These are phyloP conservation scores for Geopemphigus sp. DNA, from an alignment of 1,140 invertebrate genomes.

Conservation along the genomic window DNA sequence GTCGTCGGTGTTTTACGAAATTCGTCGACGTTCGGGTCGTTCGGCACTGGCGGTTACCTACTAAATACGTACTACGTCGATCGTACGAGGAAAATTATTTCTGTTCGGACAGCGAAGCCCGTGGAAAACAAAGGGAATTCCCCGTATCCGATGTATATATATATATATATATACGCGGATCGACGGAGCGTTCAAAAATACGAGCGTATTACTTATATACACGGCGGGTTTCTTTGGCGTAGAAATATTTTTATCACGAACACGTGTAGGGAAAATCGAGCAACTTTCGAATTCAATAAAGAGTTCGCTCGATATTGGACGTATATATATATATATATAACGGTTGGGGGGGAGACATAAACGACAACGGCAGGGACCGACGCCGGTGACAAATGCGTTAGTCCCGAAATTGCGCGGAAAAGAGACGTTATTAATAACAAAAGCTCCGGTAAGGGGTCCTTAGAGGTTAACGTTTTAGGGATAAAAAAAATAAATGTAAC, in stretches of 20 bases:
- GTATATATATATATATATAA: background rate
- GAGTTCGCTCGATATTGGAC: background rate
- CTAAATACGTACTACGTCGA: too few species aligned
- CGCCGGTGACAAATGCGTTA: background rate
- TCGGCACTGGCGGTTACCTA: too few species aligned
- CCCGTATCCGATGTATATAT: too few species aligned
- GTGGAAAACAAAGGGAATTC: too few species aligned
- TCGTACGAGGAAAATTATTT: too few species aligned
- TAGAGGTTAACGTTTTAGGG: background rate
- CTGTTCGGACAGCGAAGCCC: too few species aligned
- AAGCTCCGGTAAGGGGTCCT: background rate
- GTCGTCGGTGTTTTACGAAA: too few species aligned
- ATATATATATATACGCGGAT: too few species aligned
- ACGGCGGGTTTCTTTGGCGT: background rate
- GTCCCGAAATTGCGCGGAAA: background rate
- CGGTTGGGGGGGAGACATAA: too few species aligned
- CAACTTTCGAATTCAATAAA: background rate
- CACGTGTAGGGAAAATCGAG: background rate
- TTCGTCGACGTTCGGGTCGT: too few species aligned
- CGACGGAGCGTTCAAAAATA: too few species aligned
- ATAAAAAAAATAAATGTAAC: background rate
- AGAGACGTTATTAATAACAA: slow-evolving; percentile 9
- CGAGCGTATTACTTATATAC: too few species aligned
- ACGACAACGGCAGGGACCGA: background rate
- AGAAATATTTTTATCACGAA: background rate